These are phyloP conservation scores for Crotalus tigris DNA, from an alignment of 2,113 vertebrate species.

Conservation along the genomic window DNA sequence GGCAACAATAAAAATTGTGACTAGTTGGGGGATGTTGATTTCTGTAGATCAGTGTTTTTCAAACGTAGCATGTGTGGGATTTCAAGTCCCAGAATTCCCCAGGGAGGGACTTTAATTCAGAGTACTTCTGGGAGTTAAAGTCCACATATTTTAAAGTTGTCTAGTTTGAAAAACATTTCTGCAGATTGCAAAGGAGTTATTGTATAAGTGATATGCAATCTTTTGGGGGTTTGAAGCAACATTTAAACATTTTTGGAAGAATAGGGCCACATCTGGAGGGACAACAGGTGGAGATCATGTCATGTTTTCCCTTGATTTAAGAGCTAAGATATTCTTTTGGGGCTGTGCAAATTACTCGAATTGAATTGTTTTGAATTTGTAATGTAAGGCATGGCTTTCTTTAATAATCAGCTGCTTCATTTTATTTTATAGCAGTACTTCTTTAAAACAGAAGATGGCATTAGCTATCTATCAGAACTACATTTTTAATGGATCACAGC, in stretches of 20 bases:
- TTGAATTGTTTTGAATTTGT: neutral
- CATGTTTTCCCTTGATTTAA: neutral
- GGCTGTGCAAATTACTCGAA: neutral
- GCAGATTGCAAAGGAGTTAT: neutral
- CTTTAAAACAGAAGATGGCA: slow-evolving; percentile 69
- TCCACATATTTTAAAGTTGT: neutral
- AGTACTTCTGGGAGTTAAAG: neutral
- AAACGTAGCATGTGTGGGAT: neutral
- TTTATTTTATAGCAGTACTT: slow-evolving; percentile 36
- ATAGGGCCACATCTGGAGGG: neutral
- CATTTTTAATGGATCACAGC: neutral
- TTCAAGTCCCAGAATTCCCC: neutral
- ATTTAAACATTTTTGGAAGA: neutral
- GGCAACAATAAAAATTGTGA: neutral
- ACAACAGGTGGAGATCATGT: neutral
- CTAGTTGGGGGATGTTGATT: neutral
- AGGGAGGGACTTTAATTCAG: neutral
- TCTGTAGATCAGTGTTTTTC: neutral
- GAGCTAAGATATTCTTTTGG: neutral
- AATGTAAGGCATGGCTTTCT: neutral
- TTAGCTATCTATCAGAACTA: slow-evolving; percentile 43
- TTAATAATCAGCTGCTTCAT: slow-evolving; percentile 24
- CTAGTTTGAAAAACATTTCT: neutral
- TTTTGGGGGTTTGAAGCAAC: neutral
- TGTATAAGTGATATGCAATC: neutral